Evolutionary conservation across 2,113 vertebrate species (phyloP).

Genomic region (Synchiropus splendidus): DNA sequence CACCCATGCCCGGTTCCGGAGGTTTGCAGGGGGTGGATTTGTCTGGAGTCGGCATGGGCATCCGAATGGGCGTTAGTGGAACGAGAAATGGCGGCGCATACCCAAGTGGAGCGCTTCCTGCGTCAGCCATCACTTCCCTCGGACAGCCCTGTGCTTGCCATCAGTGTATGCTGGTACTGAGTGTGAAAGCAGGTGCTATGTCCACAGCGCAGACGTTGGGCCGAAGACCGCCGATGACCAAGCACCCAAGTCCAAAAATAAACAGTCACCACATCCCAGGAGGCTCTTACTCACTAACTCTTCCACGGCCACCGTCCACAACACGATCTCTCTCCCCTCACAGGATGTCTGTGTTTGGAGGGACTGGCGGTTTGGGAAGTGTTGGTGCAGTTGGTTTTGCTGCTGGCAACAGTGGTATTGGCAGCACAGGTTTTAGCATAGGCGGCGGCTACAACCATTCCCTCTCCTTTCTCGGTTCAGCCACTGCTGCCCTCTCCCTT

Average conservation of each 20-base stretch:
- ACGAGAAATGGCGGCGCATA: conserved; percentile 62
- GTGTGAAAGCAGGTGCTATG: conserved; percentile 69
- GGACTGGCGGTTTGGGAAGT: conserved; percentile 21
- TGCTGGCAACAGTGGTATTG: conserved; percentile 8
- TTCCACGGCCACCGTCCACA: conserved; percentile 60
- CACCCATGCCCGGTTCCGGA: conserved; percentile 44
- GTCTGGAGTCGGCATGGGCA: conserved; percentile 58
- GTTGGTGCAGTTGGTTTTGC: conserved; percentile 13
- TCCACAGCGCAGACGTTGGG: conserved; percentile 63
- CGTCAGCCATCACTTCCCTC: conserved; percentile 65
- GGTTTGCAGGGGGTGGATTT: conserved; percentile 61
- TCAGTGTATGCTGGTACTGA: conserved; percentile 85
- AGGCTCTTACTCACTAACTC: conserved; percentile 62
- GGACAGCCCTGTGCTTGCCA: conserved; percentile 79
- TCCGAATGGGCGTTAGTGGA: conserved; percentile 53
- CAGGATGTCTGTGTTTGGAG: conserved; percentile 57
- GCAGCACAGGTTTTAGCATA: conserved; percentile 15
- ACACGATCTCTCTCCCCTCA: conserved; percentile 58
- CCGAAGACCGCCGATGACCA: conserved; percentile 57
- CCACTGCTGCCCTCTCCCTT: conserved; percentile 64
- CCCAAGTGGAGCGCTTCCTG: conserved; percentile 66
- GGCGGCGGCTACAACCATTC: conserved; percentile 48
- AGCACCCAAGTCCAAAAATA: conserved; percentile 63
- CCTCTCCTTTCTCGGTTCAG: conserved; percentile 48
- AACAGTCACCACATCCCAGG: conserved; percentile 40